Evolutionary conservation across 2,888 invertebrate genomes (phyloP), one percentile per base, ranked within the genome.

Genomic region (Heteropelma amictum): DNA sequence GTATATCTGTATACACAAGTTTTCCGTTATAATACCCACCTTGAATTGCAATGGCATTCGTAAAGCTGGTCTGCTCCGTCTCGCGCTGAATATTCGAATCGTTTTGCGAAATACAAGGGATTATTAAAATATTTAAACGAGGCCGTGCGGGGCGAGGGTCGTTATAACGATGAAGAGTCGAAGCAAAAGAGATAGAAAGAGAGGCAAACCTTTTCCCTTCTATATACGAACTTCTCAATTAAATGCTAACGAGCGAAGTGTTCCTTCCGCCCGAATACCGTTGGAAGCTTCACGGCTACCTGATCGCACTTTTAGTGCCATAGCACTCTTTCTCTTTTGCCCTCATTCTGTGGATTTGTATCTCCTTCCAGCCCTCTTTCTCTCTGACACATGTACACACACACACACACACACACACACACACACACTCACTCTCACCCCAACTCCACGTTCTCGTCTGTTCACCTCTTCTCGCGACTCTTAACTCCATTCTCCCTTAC

Each of bases 71-170:
- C 70, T 60, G 42, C 65, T 23, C 23, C 30, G 30, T 71, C 68
- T 54, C 63, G 56, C 49, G 42, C 56, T 75, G 76, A 84, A 84
- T 83, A 84, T 84, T 83, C 83, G 82, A 82, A 83, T 83, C 82
- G 82, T 76, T 76, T 79, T 78, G 83, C 79, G 81, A 84, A 83
- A 85, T 85, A 84, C 85, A 83, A 84, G 84, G 82, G 85, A 85
- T 85, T 85, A 85, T 85, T 85, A 85, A 85, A 85, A 85, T 85
- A 84, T 85, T 85, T 85, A 84, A 85, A 85, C 84, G 83, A 85
- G 83, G 79, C 81, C 80, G 81, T 80, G 81, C n/a, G n/a, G n/a
- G 82, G 79, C 38, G 21, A 19, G 28, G 81, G 81, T 84, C 82
- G 85, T 84, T 85, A 83, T 79, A 73, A 77, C 72, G 71, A 61